phyloP scores from a whole-genome alignment of 2,113 vertebrate species.

The Tor tambroides region DNA sequence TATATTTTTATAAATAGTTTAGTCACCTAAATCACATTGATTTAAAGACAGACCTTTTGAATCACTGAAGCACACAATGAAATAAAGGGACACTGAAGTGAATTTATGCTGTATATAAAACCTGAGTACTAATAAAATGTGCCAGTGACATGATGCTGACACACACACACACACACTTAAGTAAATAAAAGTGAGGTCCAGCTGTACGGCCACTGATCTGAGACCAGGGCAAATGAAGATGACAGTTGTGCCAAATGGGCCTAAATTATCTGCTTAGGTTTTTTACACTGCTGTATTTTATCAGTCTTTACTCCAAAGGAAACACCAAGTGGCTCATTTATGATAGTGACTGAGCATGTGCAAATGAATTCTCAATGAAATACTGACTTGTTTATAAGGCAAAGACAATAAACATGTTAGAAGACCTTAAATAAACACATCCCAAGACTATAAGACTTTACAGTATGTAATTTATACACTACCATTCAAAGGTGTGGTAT shows the following conservation, averaged over 20 bases:
- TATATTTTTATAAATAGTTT: neutral
- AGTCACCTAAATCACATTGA: neutral
- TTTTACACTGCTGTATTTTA: neutral
- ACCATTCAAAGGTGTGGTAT: neutral
- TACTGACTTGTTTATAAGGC: neutral
- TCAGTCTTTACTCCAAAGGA: neutral
- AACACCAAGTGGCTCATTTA: neutral
- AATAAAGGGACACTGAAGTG: neutral
- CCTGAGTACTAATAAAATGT: slow-evolving; percentile 19
- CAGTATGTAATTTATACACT: neutral
- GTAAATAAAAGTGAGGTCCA: neutral
- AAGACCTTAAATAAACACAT: neutral
- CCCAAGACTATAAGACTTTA: neutral
- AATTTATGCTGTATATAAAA: slow-evolving; percentile 26
- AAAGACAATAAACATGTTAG: neutral
- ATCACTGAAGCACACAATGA: neutral
- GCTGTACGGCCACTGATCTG: neutral
- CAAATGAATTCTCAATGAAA: neutral
- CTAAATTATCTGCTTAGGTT: slow-evolving; percentile 1
- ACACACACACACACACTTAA: neutral
- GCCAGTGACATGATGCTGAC: neutral
- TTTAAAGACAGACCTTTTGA: neutral
- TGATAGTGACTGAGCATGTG: neutral
- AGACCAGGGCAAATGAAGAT: slow-evolving; percentile 15
- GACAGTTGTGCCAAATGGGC: neutral